phyloP scores from a whole-genome alignment of 2,888 invertebrate genomes.

The Geotrupes spiniger region DNA sequence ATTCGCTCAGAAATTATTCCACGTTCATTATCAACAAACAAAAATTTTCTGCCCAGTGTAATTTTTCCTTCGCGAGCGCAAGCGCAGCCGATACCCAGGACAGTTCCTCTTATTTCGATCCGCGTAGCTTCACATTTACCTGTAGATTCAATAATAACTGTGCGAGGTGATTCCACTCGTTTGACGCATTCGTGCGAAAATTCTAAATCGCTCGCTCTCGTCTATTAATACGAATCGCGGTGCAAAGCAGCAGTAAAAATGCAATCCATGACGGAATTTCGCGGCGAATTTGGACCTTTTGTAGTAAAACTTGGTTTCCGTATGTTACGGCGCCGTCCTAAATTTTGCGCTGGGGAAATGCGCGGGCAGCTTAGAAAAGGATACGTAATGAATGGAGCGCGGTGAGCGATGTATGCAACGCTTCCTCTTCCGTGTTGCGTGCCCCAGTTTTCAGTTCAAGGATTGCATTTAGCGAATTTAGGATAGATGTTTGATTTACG shows the following conservation, averaged over 20 bases:
- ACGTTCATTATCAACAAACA: too few relatives aligned
- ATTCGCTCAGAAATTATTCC: too few relatives aligned
- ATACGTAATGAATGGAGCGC: conserved; percentile 13
- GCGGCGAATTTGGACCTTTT: too few relatives aligned
- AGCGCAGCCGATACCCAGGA: conserved; percentile 20
- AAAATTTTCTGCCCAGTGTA: conserved; percentile 30
- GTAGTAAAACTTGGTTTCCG: too few relatives aligned
- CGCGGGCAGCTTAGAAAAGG: conserved; percentile 12
- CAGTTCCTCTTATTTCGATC: conserved; percentile 42
- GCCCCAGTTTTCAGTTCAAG: neutral
- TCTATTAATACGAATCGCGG: too few relatives aligned
- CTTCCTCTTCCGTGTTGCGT: conserved; percentile 18
- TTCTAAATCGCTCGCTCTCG: too few relatives aligned
- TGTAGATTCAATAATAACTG: conserved; percentile 20
- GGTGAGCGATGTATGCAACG: conserved; percentile 2
- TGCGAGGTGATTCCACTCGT: neutral
- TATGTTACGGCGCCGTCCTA: neutral
- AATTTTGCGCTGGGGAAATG: conserved; percentile 7
- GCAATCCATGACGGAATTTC: too few relatives aligned
- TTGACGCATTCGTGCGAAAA: too few relatives aligned
- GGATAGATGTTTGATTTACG: too few relatives aligned
- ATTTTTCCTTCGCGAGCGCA: conserved; percentile 38
- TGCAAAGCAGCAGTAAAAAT: too few relatives aligned
- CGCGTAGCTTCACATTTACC: conserved; percentile 26
- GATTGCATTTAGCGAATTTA: too few relatives aligned